Base-by-base conservation (phyloP, 2,113 vertebrate species). In the Calidris pygmaea region DNA sequence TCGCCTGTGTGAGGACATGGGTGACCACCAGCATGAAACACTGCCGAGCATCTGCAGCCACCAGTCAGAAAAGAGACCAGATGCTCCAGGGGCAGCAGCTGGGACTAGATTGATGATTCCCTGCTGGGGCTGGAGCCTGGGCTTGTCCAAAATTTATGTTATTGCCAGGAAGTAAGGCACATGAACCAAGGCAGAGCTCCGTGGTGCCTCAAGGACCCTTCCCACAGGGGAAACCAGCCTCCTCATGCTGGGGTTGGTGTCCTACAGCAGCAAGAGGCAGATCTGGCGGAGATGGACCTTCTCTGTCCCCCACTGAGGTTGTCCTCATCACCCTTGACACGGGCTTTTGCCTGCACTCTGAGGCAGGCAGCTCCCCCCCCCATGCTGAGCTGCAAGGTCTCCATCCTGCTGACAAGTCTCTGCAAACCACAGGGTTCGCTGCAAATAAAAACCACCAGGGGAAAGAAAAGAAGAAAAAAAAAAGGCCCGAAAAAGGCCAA, bases 41-140 rank as follows among this genome's bases (percentile, higher is more conserved):
- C 30, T 70, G 55, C 45, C 0, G 0, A 45, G 19, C 30, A 14
- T 27, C 78, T 87, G 65, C 0, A 0, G 5, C 63, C 35, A 32
- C 41, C 12, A 8, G 39, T 7, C 10, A 50, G 19, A 48, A 32
- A 26, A 59, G 68, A 48, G 50, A 65, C 59, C 8, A 20, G 58
- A 41, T 55, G 73, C n/a, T 80, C 47, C 19, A 16, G 0, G 0
- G 53, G 10, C 14, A 19, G 37, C 53, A 53, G 30, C 59, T 87
- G 58, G 37, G 37, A 19, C 24, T 53, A 66, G 29, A 55, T 19
- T 56, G 59, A 37, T 4, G 3, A 74, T 52, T 77, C 34, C 50
- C 34, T 2, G 0, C 47, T 15, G 35, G 39, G 14, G 2, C 43
- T 43, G 53, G 41, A 37, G 39, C 53, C n/a, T 70, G 48, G 4